These are phyloP conservation scores for Zophobas atratus DNA, from an alignment of 1,140 invertebrate genomes.

Conservation along the genomic window DNA sequence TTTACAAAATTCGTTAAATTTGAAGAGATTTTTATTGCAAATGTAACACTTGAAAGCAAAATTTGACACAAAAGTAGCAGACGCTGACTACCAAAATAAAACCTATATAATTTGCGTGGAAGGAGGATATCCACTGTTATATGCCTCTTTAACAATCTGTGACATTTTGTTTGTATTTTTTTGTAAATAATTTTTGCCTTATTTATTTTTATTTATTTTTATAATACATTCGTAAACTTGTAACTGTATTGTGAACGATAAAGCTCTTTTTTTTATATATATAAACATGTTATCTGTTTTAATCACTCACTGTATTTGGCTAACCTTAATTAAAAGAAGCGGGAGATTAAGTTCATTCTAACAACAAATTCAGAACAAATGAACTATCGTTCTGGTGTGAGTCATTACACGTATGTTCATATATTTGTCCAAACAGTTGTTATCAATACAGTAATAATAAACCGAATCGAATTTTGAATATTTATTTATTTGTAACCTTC, in stretches of 20 bases:
- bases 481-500: too few relatives aligned
- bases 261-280: slow-evolving; percentile 6
- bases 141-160: slow-evolving; percentile 36
- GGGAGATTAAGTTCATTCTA: too few relatives aligned
- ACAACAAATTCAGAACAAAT: too few relatives aligned
- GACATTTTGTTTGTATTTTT: slow-evolving; percentile 29
- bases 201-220: slow-evolving; percentile 42
- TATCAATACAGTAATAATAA: too few relatives aligned
- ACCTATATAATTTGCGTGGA: too few relatives aligned
- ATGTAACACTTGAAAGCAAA: slow-evolving; percentile 3
- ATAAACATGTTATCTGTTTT: slow-evolving; percentile 8
- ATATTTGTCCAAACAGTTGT: too few relatives aligned
- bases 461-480: too few relatives aligned
- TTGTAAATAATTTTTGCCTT: slow-evolving; percentile 30
- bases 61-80: background rate
- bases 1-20: slow-evolving; percentile 16
- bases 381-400: too few relatives aligned
- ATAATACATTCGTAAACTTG: slow-evolving; percentile 33
- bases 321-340: too few relatives aligned
- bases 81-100: too few relatives aligned
- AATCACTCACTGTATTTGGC: background rate
- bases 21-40: slow-evolving; percentile 20
- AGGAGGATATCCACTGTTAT: background rate
- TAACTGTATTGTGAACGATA: background rate
- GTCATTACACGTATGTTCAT: too few relatives aligned